Base-by-base conservation (phyloP, 1,140 invertebrate genomes). In the Musca domestica region DNA sequence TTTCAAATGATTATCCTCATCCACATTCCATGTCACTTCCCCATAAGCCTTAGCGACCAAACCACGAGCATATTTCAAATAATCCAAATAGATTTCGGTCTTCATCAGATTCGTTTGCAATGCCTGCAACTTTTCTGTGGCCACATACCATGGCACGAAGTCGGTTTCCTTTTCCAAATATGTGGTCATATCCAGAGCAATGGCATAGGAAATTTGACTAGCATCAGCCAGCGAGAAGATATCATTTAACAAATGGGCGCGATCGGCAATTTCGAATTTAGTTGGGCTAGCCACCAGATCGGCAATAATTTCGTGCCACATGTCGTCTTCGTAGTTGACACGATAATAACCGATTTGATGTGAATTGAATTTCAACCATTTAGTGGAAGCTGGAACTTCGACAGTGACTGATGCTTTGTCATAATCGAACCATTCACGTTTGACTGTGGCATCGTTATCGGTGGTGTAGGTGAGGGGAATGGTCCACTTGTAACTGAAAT, bases 291-390 rank as follows among this genome's bases (percentile, higher is more conserved):
- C 58, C 1, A 41, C 74, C 9, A 94, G 77, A 65, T 88, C 76
- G 0, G 86, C 73, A n/a, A 83, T 84, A 7, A 95, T 81, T 3
- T 76, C 81, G 4, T 84, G 70, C 94, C 94, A 96, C 69, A 88
- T 84, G 1, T 80, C 74, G 1, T 76, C 19, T 1, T 87, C 81
- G 74, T 97, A 97, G 77, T 95, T 95, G 0, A 96, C 92, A 41
- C 94, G 85, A 78, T 95, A 97, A 76, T 91, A 96, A 0, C 94
- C 95, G 20, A 90, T 83, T 83, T 96, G 92, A 65, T 91, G 86
- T 17, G 86, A 85, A 76, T 98, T 98, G 54, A 96, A 87, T 83
- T 96, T 96, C 2, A 95, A 82, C 90, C 92, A 95, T n/a, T 83
- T 82, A 1, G 84, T 70, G 41, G 70, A 46, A 20, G 15, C 10